phyloP scores from a whole-genome alignment of 1,140 invertebrate genomes.

The Cepaea nemoralis region DNA sequence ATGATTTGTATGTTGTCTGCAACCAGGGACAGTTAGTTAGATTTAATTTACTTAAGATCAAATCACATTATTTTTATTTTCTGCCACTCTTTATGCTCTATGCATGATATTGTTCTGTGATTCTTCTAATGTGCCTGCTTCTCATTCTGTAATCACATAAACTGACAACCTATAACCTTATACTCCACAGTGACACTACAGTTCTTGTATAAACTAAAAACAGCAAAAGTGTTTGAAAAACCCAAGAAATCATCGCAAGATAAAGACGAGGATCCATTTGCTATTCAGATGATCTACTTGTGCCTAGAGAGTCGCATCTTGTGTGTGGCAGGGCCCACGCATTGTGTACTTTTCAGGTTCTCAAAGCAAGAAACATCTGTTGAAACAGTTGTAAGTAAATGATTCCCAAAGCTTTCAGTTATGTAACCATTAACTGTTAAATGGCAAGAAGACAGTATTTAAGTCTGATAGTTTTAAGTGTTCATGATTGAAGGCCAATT shows the following conservation, averaged over 20 bases:
- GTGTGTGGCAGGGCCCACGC: slow-evolving; percentile 89
- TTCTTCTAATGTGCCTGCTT: too few relatives aligned
- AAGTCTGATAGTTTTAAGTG: too few relatives aligned
- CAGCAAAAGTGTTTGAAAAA: slow-evolving; percentile 91
- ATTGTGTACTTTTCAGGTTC: slow-evolving; percentile 96
- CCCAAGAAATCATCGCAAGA: slow-evolving; percentile 61
- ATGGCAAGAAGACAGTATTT: too few relatives aligned
- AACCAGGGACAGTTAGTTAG: too few relatives aligned
- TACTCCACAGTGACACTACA: slow-evolving; percentile 78
- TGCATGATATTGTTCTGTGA: too few relatives aligned
- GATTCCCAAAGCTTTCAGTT: too few relatives aligned
- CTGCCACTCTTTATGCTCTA: too few relatives aligned
- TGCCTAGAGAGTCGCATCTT: slow-evolving; percentile 93
- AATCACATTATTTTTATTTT: too few relatives aligned
- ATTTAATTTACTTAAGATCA: too few relatives aligned
- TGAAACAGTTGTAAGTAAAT: slow-evolving; percentile 83
- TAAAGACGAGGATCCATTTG: slow-evolving; percentile 88
- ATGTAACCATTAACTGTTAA: too few relatives aligned
- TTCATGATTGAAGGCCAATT: too few relatives aligned
- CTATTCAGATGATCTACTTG: slow-evolving; percentile 90
- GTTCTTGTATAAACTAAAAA: slow-evolving; percentile 97
- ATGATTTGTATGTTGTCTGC: too few relatives aligned
- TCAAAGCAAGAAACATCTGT: slow-evolving; percentile 88
- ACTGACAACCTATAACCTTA: neutral
- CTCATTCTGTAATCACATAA: neutral